These are phyloP conservation scores for Apostichopus leukothele DNA, from an alignment of 53 echinoderm and acorn worm species.

Conservation along the genomic window DNA sequence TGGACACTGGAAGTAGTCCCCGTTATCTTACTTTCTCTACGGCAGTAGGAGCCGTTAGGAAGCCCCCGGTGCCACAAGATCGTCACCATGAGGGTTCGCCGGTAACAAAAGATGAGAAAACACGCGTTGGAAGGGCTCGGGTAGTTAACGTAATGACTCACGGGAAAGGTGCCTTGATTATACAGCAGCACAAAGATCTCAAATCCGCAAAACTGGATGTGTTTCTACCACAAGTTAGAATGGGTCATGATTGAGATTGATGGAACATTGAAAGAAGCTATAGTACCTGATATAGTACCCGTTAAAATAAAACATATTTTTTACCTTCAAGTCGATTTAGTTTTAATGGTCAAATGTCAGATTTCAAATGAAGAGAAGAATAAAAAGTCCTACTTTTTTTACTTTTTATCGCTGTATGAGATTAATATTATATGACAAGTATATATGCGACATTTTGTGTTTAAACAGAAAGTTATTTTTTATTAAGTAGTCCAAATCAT, in stretches of 20 bases:
- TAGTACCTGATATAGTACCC: too few relatives aligned
- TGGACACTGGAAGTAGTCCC: not conserved
- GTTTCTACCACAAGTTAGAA: constrained; percentile 20
- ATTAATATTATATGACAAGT: too few relatives aligned
- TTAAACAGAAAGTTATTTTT: too few relatives aligned
- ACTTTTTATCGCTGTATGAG: too few relatives aligned
- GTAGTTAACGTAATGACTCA: constrained; percentile 16
- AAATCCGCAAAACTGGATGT: constrained; percentile 15
- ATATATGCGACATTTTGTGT: too few relatives aligned
- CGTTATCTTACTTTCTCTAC: constrained; percentile 8
- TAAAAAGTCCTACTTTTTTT: too few relatives aligned
- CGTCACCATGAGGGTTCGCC: not conserved
- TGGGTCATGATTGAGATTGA: not conserved
- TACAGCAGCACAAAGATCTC: constrained; percentile 12
- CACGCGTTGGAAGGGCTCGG: not conserved
- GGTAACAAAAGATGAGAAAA: not conserved
- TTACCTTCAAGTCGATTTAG: too few relatives aligned
- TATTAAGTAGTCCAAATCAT: too few relatives aligned
- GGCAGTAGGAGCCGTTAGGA: not conserved
- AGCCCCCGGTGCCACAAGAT: not conserved
- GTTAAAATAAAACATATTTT: too few relatives aligned
- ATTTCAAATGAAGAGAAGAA: too few relatives aligned
- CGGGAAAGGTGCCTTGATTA: constrained; percentile 23
- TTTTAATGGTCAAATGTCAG: too few relatives aligned
- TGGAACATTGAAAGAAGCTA: too few relatives aligned